Evolutionary conservation across 1,140 invertebrate genomes (phyloP).

Genomic region (Aethina tumida): DNA sequence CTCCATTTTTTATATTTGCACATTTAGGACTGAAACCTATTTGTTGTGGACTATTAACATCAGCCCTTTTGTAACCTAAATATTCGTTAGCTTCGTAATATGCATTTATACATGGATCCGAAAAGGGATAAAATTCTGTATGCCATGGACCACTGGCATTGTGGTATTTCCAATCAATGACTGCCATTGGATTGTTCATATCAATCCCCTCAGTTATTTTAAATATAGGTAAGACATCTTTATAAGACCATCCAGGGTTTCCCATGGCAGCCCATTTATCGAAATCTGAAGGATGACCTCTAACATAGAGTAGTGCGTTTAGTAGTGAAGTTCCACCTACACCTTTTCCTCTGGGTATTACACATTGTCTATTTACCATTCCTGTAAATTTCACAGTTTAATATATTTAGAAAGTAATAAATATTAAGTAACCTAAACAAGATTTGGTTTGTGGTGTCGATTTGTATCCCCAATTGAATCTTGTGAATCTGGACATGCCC

Average conservation of each 20-base stretch:
- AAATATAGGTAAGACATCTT: conserved; percentile 50
- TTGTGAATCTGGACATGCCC: too few relatives aligned
- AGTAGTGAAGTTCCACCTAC: conserved; percentile 68
- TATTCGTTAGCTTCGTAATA: conserved; percentile 47
- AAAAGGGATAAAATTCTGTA: conserved; percentile 12
- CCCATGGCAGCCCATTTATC: conserved; percentile 46
- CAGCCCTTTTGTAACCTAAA: conserved; percentile 43
- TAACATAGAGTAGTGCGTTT: conserved; percentile 81
- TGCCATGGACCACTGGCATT: not conserved
- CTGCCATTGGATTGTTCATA: conserved; percentile 3
- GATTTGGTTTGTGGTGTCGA: too few relatives aligned
- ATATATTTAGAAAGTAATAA: too few relatives aligned
- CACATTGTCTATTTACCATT: conserved; percentile 22
- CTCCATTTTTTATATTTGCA: conserved; percentile 48
- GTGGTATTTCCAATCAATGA: conserved; percentile 7
- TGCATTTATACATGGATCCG: conserved; percentile 38
- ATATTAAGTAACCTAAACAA: too few relatives aligned
- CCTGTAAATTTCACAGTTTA: too few relatives aligned
- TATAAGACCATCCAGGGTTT: conserved; percentile 32
- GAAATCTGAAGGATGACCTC: conserved; percentile 69
- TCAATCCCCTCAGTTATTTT: conserved; percentile 38
- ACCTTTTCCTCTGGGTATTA: conserved; percentile 51
- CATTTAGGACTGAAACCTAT: conserved; percentile 17
- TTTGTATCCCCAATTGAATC: too few relatives aligned
- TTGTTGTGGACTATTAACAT: conserved; percentile 40